Conservation (phyloP, 37 sponge, comb jelly and placozoan genomes). For the Corticium candelabrum region DNA sequence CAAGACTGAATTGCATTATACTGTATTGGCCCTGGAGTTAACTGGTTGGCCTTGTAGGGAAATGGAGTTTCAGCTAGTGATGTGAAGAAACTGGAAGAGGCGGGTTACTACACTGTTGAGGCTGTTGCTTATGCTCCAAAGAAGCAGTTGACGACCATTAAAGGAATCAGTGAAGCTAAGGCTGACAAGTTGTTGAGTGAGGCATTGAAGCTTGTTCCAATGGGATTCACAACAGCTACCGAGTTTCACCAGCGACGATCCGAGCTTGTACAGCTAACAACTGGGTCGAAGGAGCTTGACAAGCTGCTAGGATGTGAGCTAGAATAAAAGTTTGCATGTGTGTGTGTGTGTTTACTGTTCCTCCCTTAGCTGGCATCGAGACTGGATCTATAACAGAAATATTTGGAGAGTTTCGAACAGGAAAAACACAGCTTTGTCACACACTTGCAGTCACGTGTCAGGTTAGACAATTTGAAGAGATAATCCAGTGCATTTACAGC, state of each 20-base stretch:
- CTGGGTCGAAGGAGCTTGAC: slow-evolving; percentile 94
- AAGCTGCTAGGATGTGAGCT: slow-evolving; percentile 73
- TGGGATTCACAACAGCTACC: slow-evolving; percentile 99
- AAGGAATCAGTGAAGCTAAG: slow-evolving; percentile 98
- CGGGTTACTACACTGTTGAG: slow-evolving; percentile 95
- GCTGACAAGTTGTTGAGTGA: slow-evolving; percentile 92
- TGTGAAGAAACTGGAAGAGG: slow-evolving; percentile 92
- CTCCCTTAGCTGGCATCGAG: slow-evolving; percentile 74
- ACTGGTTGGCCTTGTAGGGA: slow-evolving; percentile 19
- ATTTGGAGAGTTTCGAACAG: slow-evolving; percentile 98
- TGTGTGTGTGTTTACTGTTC: neutral
- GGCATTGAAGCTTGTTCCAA: slow-evolving; percentile 87
- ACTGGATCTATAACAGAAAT: slow-evolving; percentile 99
- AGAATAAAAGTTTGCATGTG: neutral
- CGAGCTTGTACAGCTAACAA: slow-evolving; percentile 92
- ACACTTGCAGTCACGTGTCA: slow-evolving; percentile 97
- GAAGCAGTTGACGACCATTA: slow-evolving; percentile 85
- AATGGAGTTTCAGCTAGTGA: slow-evolving; percentile 85
- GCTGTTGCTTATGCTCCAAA: slow-evolving; percentile 96
- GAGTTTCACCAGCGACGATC: slow-evolving; percentile 92
- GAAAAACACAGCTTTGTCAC: slow-evolving; percentile 98
- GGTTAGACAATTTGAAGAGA: slow-evolving; percentile 16
- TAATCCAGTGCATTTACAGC: neutral
- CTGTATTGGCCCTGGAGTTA: no score
- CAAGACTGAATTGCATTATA: no score